Base-by-base conservation (phyloP, 2,888 invertebrate species). In the Latrodectus hesperus region DNA sequence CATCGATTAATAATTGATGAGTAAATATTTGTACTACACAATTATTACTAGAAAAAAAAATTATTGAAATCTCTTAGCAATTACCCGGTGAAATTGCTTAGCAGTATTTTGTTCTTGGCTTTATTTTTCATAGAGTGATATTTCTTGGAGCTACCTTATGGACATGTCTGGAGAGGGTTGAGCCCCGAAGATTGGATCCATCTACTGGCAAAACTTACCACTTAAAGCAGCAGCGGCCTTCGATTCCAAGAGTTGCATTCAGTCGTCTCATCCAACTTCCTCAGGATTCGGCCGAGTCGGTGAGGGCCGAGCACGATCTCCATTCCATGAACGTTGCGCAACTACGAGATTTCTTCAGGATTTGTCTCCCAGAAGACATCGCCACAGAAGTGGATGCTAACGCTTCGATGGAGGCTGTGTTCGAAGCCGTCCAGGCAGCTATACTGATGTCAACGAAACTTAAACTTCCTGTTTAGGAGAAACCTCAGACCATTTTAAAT, bases 221-320 rank as follows among this genome's bases (percentile, higher is more conserved):
- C 67, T 22, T 76, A 10, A 70, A 60, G 12, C 60, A 60, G 60
- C 60, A 60, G 60, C 52, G 22, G 12, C 75, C 71, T 9, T 60
- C 53, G 1, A 22, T 16, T 1, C 17, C 75, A 55, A 22, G n/a
- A 16, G 17, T 49, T 11, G 77, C 73, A 2, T 14, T 65, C 3
- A 53, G 38, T 12, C 80, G 76, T 10, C 74, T 86, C 52, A 72
- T 86, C 11, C 86, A 86, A 53, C 64, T 80, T 3, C 81, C 86
- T 2, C 76, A 80, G 26, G 86, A 86, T 52, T 17, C 64, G 2
- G 76, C 10, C 4, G 86, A 86, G 12, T 81, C 79, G 4, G 76
- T 86, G 64, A 17, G n/a, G 14, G 80, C 76, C 0, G 80, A 86
- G 9, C 55, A 80, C 55, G 51, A 65, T 5, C 14, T 86, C 9